Percentiles rank a stretch among this genome's conserved stretches.
phyloP scores from a whole-genome alignment of 2,113 vertebrate species.

The Oreamnos americanus region DNA sequence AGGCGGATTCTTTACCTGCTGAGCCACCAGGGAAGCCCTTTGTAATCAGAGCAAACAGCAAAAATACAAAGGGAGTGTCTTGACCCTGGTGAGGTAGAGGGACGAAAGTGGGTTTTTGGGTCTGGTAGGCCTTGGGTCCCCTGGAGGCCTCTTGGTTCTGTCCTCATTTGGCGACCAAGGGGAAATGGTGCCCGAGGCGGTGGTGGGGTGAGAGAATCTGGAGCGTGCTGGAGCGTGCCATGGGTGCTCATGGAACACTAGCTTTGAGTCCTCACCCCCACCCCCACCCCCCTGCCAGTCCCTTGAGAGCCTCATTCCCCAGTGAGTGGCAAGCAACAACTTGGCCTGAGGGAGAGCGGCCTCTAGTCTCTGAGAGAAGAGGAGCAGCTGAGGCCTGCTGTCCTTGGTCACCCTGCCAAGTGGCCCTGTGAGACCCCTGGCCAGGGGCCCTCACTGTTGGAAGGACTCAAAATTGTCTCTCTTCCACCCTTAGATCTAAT shows the following conservation, averaged over 20 bases:
- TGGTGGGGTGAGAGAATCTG: background rate
- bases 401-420: background rate
- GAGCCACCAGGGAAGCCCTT: background rate
- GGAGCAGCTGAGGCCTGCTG: background rate
- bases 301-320: background rate
- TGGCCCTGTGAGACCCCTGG: background rate
- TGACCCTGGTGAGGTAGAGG: background rate
- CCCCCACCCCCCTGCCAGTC: rapidly evolving
- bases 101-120: background rate
- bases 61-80: background rate
- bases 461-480: background rate
- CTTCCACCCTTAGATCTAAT: background rate
- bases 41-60: background rate
- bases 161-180: background rate
- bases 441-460: background rate
- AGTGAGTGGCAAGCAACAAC: rapidly evolving
- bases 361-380: background rate
- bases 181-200: rapidly evolving
- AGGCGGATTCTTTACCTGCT: background rate
- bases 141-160: background rate
- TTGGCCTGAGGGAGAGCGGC: background rate
- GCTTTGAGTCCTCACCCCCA: background rate
- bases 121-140: background rate
- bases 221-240: background rate
- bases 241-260: background rate